Evolutionary conservation across 2,797 vertebrate species (phyloP).

Genomic region (Sarcophilus harrisii): DNA sequence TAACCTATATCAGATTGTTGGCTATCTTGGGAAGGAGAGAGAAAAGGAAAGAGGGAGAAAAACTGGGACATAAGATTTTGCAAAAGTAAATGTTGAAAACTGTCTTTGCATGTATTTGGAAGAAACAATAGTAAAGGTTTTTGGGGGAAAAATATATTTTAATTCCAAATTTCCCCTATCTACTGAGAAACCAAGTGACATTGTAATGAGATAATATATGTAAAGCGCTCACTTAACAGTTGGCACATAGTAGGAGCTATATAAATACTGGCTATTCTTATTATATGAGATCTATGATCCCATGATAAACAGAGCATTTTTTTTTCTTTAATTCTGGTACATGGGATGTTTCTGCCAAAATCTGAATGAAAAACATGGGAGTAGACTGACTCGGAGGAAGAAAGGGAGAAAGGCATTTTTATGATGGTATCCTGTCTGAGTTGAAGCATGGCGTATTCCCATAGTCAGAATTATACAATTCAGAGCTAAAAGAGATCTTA

Average conservation of each 20-base stretch:
- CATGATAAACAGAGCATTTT: background rate
- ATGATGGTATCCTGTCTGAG: background rate
- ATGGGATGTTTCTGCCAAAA: background rate
- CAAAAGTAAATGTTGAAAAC: too few relatives aligned
- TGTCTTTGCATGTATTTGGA: too few relatives aligned
- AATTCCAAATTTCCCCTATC: background rate
- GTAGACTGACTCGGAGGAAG: background rate
- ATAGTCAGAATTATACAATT: background rate
- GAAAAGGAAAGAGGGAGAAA: too few relatives aligned
- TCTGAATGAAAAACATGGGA: background rate
- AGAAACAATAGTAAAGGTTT: too few relatives aligned
- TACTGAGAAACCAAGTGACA: background rate
- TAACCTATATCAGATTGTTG: too few relatives aligned
- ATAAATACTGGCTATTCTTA: background rate
- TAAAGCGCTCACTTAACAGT: background rate
- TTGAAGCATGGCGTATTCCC: background rate
- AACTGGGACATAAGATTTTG: too few relatives aligned
- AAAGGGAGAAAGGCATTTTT: background rate
- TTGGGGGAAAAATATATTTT: background rate
- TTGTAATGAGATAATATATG: background rate
- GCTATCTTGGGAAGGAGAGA: too few relatives aligned
- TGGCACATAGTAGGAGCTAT: background rate
- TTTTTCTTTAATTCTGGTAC: background rate
- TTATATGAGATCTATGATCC: background rate
- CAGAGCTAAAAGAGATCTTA: background rate